Percentiles rank a stretch among this genome's conserved stretches.
phyloP scores from a whole-genome alignment of 2,888 invertebrate species.

The Ennomos fuscantarius region DNA sequence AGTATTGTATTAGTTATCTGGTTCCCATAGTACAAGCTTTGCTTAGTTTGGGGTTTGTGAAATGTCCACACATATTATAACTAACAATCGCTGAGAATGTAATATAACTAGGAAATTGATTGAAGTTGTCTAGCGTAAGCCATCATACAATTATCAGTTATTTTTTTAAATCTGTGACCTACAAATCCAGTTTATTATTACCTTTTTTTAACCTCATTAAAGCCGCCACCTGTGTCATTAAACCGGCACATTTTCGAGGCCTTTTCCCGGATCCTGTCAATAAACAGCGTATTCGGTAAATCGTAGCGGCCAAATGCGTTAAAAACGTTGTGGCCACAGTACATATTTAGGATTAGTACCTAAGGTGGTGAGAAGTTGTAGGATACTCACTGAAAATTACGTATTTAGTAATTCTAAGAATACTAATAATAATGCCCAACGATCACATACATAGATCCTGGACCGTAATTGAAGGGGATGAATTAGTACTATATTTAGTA shows the following conservation, averaged over 20 bases:
- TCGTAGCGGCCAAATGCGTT: slow-evolving; percentile 13
- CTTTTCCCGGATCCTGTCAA: slow-evolving; percentile 30
- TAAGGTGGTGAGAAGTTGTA: neutral
- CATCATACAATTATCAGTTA: no score
- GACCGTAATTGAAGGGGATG: no score
- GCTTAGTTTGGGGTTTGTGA: no score
- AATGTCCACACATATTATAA: no score
- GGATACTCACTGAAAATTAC: no score
- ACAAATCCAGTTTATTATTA: slow-evolving; percentile 3
- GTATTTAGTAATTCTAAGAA: no score
- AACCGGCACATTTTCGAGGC: slow-evolving; percentile 25
- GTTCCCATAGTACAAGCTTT: no score
- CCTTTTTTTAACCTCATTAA: slow-evolving; percentile 3
- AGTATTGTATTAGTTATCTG: no score
- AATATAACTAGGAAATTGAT: neutral
- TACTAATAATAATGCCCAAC: no score
- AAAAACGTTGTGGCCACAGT: slow-evolving; percentile 9
- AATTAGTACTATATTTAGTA: no score
- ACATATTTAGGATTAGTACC: slow-evolving; percentile 9
- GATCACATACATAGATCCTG: no score
- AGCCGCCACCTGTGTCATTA: slow-evolving; percentile 14
- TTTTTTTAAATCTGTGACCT: no score
- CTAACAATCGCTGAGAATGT: neutral
- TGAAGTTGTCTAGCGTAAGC: neutral
- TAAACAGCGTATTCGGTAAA: slow-evolving; percentile 27